Evolutionary conservation across 2,888 invertebrate species (phyloP).

Genomic region (Anagyrus pseudococci): DNA sequence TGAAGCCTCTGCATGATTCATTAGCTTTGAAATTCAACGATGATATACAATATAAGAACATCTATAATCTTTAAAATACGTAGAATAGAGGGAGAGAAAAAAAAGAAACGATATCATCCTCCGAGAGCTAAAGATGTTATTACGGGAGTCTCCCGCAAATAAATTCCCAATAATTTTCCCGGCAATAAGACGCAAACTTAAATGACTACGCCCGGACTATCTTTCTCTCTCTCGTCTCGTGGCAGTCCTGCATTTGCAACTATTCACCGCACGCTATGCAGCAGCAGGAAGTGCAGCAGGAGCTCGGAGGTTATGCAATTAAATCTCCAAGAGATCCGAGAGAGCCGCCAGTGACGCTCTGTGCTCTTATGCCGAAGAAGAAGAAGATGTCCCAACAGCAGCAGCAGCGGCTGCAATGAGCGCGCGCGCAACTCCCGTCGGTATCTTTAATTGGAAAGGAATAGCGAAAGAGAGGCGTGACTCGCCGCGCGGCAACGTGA

Average conservation of each 20-base stretch:
- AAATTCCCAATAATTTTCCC: not conserved
- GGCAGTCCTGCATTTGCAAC: not conserved
- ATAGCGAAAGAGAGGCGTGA: slow-evolving; percentile 41
- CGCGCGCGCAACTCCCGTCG: slow-evolving; percentile 27
- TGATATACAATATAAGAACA: too few species aligned
- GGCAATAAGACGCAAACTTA: not conserved
- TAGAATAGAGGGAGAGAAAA: too few species aligned
- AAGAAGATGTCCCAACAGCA: slow-evolving; percentile 34
- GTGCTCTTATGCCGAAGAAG: too few species aligned
- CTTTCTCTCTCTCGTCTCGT: too few species aligned
- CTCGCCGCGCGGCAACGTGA: slow-evolving; percentile 29
- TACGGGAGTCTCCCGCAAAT: too few species aligned
- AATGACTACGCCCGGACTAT: not conserved
- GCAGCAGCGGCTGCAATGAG: slow-evolving; percentile 27
- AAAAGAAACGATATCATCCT: too few species aligned
- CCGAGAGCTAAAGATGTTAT: too few species aligned
- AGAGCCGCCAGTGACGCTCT: slow-evolving; percentile 15
- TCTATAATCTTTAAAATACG: too few species aligned
- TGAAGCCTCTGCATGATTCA: too few species aligned
- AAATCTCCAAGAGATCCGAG: slow-evolving; percentile 24
- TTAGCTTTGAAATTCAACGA: too few species aligned
- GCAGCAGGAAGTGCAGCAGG: slow-evolving; percentile 12
- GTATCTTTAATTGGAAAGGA: slow-evolving; percentile 46
- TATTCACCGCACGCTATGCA: slow-evolving; percentile 2
- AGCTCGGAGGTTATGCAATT: slow-evolving; percentile 18